Evolutionary conservation across 2,888 invertebrate genomes (phyloP), one percentile per base, ranked within the genome.

Genomic region (Tipula lateralis): DNA sequence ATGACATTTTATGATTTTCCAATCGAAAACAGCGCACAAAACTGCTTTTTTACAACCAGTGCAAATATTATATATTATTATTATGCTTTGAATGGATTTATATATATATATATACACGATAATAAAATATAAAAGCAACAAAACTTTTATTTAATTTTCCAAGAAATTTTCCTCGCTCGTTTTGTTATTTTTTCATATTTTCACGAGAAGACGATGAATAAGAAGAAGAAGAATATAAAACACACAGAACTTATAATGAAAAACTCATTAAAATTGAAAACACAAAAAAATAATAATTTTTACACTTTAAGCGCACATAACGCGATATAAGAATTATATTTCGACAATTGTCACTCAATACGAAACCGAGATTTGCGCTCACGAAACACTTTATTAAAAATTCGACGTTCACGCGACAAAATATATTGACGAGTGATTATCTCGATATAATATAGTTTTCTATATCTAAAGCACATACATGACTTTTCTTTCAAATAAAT

Each of bases 261-360:
- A 66, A 66, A 66, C 66, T 66, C 66, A 66, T 66, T 66, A 66
- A 66, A 66, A 24, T 66, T 66, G 66, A 66, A 24, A 66, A 66
- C 19, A 24, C 16, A 50, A 19, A 66, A 24, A 44, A 44, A 44
- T 5, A 16, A 44, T 24, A 24, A 19, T 66, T 66, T 66, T 66
- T 9, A 66, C 66, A 66, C 19, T 66, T 66, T 66, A 50, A 16
- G 6, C 66, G 24, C 66, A 66, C 66, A 66, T 66, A 24, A 66
- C 9, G 16, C 24, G 19, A 66, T 12, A 66, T 12, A 66, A 6
- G 44, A 12, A 66, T 66, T 66, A 9, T 0, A 66, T 16, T 16
- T 66, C 9, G 24, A 24, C 19, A 66, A 24, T 66, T 66, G 66
- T 66, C 66, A 66, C 24, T 16, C 44, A 12, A 12, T 19, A 50